Base-by-base conservation (phyloP, 2,797 vertebrate species). In the Bradypodion pumilum region DNA sequence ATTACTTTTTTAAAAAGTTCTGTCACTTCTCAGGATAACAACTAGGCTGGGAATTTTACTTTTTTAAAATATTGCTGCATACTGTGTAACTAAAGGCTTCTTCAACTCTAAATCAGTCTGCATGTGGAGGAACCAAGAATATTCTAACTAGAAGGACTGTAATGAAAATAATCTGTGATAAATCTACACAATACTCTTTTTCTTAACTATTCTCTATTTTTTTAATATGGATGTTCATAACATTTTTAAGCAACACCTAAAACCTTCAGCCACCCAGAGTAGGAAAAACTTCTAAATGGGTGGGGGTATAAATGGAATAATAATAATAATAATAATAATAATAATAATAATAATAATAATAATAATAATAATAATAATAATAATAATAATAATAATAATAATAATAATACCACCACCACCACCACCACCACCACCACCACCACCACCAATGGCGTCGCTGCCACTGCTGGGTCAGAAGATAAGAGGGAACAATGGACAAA, bases 121-220 rank as follows among this genome's bases (percentile, higher is more conserved):
- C 63, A 83, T 63, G 49, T 42, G 59, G 6, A 85, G 40, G 74
- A 80, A 1, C 85, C 7, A 1, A 40, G 85, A 49, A 80, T 80
- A 91, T 74, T 42, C 16, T 44, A 73, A 42, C 52, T n/a, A 72
- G 42, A 56, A 21, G 2, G 7, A 60, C n/a, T 23, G 5, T 59
- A 40, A 32, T 40, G 23, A 19, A 59, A 59, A 27, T 49, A 7
- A 49, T 65, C 42, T 12, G n/a, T 25, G 42, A 19, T 42, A 46
- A 66, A 19, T 46, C 35, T 40, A 69, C 25, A 27, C 7, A 79
- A 23, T 12, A 15, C 6, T 29, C 35, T 27, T 9, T 7, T 60
- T 60, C 56, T 35, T 25, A 59, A 59, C 35, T 3, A 76, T 59
- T 59, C 10, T 25, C 16, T 37, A 12, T 7, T 32, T 65, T 78